A percentile compares a stretch with the other conserved stretches of the same genome.
Conservation (phyloP, 53 echinoderm and acorn worm genomes). For the Apostichopus leukothele region DNA sequence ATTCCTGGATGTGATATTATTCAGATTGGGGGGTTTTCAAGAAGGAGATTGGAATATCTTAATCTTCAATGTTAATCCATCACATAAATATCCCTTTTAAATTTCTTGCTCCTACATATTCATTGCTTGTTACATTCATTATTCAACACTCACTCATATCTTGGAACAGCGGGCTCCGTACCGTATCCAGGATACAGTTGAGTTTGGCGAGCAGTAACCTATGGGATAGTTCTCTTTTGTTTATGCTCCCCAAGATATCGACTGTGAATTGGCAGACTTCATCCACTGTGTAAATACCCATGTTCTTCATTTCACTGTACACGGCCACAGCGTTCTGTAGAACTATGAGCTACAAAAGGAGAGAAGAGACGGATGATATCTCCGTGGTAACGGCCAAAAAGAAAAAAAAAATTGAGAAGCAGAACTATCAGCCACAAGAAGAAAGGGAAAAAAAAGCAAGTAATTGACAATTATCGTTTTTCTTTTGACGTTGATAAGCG, state of each 20-base stretch:
- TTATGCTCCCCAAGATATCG: conserved; percentile 78
- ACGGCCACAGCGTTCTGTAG: conserved; percentile 80
- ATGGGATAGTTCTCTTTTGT: conserved; percentile 37
- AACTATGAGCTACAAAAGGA: conserved; percentile 66
- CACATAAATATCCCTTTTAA: too few species aligned
- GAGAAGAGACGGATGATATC: not conserved
- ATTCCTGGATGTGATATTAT: not conserved
- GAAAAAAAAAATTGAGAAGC: not conserved
- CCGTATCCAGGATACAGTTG: conserved; percentile 78
- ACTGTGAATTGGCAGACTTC: conserved; percentile 89
- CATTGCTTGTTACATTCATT: not conserved
- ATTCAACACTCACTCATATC: conserved; percentile 61
- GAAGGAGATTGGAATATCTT: too few species aligned
- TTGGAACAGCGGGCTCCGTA: conserved; percentile 81
- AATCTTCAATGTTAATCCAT: too few species aligned
- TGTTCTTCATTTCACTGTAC: conserved; percentile 70
- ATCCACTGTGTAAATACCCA: conserved; percentile 63
- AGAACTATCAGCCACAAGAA: too few species aligned
- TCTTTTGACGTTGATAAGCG: too few species aligned
- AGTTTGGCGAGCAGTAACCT: conserved; percentile 76
- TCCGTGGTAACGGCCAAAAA: not conserved
- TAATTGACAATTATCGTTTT: too few species aligned
- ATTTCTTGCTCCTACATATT: too few species aligned
- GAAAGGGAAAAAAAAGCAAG: too few species aligned
- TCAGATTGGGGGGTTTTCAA: not conserved